These are phyloP conservation scores for human (Homo sapiens) DNA, from an alignment of 2,113 vertebrate genomes.

Conservation along the genomic window GRCh38 chr4:1954501-1955000, in stretches of 20 bases:
- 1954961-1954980: fast-evolving
- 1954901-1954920: background rate
- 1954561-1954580: too few species aligned
- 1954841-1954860: background rate
- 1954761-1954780: background rate
- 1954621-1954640: too few species aligned
- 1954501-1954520: too few species aligned
- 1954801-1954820: too few species aligned
- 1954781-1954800: background rate
- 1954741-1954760: background rate
- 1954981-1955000: background rate
- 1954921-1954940: background rate
- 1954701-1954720: background rate
- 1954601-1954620: too few species aligned
- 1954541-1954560: too few species aligned
- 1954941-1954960: background rate
- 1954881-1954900: too few species aligned
- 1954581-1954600: too few species aligned
- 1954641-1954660: background rate
- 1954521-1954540: too few species aligned
- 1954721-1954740: background rate
- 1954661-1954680: background rate
- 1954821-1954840: fast-evolving
- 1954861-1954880: background rate
- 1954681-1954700: background rate